A percentile compares a stretch with the other conserved stretches of the same genome.
Conservation (phyloP, 2,113 vertebrate species). For the Malurus cyaneus region DNA sequence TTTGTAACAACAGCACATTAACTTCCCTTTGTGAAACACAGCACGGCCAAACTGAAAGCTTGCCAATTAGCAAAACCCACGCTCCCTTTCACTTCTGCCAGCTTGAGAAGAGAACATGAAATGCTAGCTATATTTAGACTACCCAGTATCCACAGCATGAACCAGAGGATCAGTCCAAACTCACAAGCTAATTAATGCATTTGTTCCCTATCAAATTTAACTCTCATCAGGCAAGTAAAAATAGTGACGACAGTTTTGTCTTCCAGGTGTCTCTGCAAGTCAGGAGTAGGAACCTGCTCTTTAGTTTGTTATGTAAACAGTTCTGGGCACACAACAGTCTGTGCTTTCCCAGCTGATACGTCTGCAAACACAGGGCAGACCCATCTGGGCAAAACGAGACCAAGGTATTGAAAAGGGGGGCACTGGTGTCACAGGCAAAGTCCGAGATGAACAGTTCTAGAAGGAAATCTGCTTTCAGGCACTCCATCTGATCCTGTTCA, state of each 20-base stretch:
- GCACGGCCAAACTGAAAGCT: background rate
- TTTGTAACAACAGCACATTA: background rate
- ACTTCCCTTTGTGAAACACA: background rate
- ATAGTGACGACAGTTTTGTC: rapidly evolving
- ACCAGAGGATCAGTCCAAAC: background rate
- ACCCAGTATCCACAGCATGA: background rate
- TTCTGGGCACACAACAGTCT: background rate
- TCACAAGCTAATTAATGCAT: background rate
- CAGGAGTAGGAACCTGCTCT: background rate
- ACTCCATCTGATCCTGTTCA: background rate
- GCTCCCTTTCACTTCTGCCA: background rate
- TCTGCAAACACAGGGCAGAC: background rate
- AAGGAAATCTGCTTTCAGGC: background rate
- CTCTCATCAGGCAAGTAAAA: background rate
- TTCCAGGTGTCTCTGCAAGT: background rate
- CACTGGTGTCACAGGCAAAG: background rate
- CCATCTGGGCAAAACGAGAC: background rate
- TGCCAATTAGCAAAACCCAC: background rate
- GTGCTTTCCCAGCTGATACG: background rate
- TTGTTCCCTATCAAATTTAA: background rate
- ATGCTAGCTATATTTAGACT: background rate
- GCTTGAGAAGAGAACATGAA: background rate
- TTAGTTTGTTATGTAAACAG: background rate
- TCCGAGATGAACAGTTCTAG: background rate
- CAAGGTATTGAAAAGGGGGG: background rate